Evolutionary conservation across 2,113 vertebrate species (phyloP).

Genomic region (Halichoeres trimaculatus): DNA sequence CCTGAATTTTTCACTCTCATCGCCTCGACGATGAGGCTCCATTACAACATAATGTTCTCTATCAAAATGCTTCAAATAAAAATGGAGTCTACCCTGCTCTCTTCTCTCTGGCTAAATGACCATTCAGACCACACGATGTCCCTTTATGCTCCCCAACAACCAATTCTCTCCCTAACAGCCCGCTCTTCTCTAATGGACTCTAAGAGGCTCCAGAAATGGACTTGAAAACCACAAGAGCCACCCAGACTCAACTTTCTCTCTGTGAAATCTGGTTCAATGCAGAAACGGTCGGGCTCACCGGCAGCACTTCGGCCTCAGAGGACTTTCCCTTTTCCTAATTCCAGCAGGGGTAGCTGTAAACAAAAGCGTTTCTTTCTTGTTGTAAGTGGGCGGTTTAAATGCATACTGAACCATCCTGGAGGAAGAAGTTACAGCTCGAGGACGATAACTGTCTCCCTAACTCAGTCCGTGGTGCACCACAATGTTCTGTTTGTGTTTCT

Average conservation of each 20-base stretch:
- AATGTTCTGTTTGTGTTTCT: conserved; percentile 8
- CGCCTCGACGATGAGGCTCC: background rate
- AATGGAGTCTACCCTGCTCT: background rate
- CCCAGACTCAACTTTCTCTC: conserved; percentile 18
- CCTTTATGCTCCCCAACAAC: conserved; percentile 18
- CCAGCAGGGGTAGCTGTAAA: conserved; percentile 58
- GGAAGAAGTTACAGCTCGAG: conserved; percentile 52
- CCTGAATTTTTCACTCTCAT: background rate
- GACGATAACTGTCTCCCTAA: conserved; percentile 54
- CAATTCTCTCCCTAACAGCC: conserved; percentile 42
- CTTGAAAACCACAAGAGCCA: conserved; percentile 43
- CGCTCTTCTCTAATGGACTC: conserved; percentile 68
- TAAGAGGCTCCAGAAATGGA: conserved; percentile 69
- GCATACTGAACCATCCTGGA: conserved; percentile 66
- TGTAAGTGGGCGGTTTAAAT: conserved; percentile 78
- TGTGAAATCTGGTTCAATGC: conserved; percentile 59
- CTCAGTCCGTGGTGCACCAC: conserved; percentile 28
- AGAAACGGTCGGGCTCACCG: conserved; percentile 59
- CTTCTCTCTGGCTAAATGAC: conserved; percentile 23
- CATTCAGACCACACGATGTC: conserved; percentile 19
- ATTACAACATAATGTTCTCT: background rate
- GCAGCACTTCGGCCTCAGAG: conserved; percentile 54
- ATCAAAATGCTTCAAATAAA: background rate
- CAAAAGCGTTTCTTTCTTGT: conserved; percentile 57
- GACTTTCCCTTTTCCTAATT: conserved; percentile 65